Evolutionary conservation across 2,113 vertebrate species (phyloP).

Genomic region (Misgurnus mizolepis): DNA sequence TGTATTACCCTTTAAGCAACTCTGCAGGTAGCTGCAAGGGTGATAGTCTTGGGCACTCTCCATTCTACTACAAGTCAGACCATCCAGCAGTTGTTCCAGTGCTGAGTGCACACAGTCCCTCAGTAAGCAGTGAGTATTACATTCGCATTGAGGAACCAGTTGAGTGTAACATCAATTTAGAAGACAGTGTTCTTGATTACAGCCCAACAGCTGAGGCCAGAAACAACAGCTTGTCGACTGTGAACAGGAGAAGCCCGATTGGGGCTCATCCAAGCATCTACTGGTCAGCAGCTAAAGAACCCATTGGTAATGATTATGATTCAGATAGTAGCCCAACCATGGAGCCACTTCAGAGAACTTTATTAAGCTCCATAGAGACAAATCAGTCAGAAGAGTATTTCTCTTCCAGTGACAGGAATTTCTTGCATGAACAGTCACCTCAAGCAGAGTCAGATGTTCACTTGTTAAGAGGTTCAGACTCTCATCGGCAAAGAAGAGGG

Average conservation of each 20-base stretch:
- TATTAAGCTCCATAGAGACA: slow-evolving; percentile 56
- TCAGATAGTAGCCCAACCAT: slow-evolving; percentile 76
- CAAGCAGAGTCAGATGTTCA: slow-evolving; percentile 44
- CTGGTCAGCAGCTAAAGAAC: slow-evolving; percentile 69
- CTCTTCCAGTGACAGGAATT: slow-evolving; percentile 54
- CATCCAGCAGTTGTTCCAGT: slow-evolving; percentile 87
- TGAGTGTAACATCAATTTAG: slow-evolving; percentile 78
- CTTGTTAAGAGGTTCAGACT: slow-evolving; percentile 60
- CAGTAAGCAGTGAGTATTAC: slow-evolving; percentile 93
- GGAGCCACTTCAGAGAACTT: slow-evolving; percentile 79
- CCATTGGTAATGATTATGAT: slow-evolving; percentile 63
- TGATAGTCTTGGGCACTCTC: slow-evolving; percentile 78
- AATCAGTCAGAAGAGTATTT: slow-evolving; percentile 58
- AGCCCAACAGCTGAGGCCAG: slow-evolving; percentile 70
- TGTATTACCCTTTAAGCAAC: slow-evolving; percentile 78
- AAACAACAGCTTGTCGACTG: slow-evolving; percentile 63
- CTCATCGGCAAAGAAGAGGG: slow-evolving; percentile 45
- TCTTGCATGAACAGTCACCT: slow-evolving; percentile 62
- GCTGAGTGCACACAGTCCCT: slow-evolving; percentile 92
- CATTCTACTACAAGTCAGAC: slow-evolving; percentile 84
- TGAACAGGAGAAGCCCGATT: slow-evolving; percentile 46
- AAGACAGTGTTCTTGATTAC: slow-evolving; percentile 77
- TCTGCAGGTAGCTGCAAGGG: slow-evolving; percentile 63
- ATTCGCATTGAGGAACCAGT: slow-evolving; percentile 92
- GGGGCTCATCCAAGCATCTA: slow-evolving; percentile 62